Evolutionary conservation across 1,140 invertebrate species (phyloP).

Genomic region (Adelges cooleyi): DNA sequence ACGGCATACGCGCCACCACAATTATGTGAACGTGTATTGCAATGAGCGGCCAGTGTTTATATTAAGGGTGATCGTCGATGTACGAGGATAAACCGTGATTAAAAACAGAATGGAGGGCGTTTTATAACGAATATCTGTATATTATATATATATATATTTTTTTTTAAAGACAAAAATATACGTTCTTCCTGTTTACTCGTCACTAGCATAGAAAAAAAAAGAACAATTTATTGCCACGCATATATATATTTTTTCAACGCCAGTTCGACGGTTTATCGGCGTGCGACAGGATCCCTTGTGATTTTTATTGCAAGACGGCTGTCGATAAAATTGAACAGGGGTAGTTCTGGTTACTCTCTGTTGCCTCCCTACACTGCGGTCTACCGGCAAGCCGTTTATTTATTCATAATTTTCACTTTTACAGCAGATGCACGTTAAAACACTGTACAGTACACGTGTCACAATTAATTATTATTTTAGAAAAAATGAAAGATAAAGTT

Average conservation of each 20-base stretch:
- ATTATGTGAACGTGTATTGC: too few species aligned
- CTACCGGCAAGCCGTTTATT: too few species aligned
- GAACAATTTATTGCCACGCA: conserved; percentile 17
- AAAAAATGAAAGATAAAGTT: too few species aligned
- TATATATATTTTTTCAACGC: conserved; percentile 8
- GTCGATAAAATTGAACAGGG: conserved; percentile 13
- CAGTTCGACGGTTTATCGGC: conserved; percentile 3
- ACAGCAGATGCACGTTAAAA: neutral
- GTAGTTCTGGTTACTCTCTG: conserved; percentile 19
- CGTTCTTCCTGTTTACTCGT: conserved; percentile 27
- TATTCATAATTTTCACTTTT: neutral
- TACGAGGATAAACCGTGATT: neutral
- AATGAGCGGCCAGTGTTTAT: conserved; percentile 7
- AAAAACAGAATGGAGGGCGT: conserved; percentile 20
- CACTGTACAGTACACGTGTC: too few species aligned
- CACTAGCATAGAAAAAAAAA: conserved; percentile 18
- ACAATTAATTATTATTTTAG: too few species aligned
- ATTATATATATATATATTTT: neutral
- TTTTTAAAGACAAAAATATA: conserved; percentile 2
- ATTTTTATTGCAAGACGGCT: conserved; percentile 9
- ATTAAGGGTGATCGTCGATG: neutral
- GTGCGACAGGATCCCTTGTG: neutral
- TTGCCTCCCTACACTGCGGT: neutral
- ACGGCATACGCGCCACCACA: too few species aligned
- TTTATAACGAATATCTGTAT: too few species aligned